phyloP scores from a whole-genome alignment of 2,797 vertebrate species.

The Trichosurus vulpecula region DNA sequence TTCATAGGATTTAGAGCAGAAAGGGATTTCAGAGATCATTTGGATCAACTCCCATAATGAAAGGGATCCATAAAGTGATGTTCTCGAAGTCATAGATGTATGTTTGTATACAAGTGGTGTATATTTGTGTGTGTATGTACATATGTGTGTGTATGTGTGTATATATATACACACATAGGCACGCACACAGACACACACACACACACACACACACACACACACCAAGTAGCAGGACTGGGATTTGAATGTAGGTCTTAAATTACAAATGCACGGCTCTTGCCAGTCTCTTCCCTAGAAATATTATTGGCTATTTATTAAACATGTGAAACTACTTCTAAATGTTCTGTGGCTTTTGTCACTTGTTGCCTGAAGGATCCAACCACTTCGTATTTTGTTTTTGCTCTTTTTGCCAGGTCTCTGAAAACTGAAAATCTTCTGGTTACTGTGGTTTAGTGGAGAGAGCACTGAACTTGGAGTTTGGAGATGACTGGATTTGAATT shows the following conservation, averaged over 20 bases:
- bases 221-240: neutral
- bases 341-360: neutral
- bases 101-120: neutral
- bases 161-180: neutral
- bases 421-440: neutral
- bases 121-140: neutral
- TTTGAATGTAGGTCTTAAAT: neutral
- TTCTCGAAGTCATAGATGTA: neutral
- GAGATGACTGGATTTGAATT: neutral
- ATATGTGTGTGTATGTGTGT: neutral
- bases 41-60: neutral
- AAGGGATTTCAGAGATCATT: neutral
- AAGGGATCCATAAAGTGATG: neutral
- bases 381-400: neutral
- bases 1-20: neutral
- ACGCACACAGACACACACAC: neutral
- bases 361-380: neutral
- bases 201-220: no score
- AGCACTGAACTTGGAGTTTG: neutral
- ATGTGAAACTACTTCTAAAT: neutral
- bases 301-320: neutral
- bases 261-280: neutral
- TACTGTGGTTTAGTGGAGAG: neutral
- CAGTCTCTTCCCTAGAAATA: neutral
- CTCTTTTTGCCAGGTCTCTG: neutral